Evolutionary conservation across 2,113 vertebrate species (phyloP).

Genomic region (Brachyhypopomus gauderio): DNA sequence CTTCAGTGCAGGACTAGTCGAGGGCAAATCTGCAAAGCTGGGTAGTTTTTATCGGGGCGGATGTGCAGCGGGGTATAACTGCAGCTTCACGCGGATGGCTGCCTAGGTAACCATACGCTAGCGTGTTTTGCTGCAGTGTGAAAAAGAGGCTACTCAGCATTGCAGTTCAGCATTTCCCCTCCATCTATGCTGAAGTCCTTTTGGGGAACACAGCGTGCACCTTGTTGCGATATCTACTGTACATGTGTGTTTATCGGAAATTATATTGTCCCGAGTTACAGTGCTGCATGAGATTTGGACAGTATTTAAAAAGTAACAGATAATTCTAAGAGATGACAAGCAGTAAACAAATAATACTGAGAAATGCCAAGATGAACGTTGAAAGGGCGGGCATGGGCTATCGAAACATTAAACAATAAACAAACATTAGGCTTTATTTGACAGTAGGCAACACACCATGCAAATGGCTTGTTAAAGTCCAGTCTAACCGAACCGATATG

Average conservation of each 20-base stretch:
- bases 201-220: background rate
- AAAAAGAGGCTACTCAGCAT: slow-evolving; percentile 1
- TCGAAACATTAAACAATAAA: background rate
- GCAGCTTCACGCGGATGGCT: slow-evolving; percentile 19
- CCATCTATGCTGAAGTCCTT: background rate
- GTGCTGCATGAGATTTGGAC: background rate
- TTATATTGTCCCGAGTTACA: background rate
- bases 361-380: too few species aligned
- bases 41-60: background rate
- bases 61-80: slow-evolving; percentile 18
- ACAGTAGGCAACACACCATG: background rate
- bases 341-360: too few species aligned
- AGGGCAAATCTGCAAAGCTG: too few species aligned
- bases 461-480: background rate
- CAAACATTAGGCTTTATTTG: background rate
- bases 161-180: background rate
- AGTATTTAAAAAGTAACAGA: background rate
- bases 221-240: background rate
- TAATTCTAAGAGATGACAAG: too few species aligned
- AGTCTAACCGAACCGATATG: background rate
- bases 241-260: background rate
- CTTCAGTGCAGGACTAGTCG: too few species aligned
- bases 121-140: background rate
- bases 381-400: too few species aligned
- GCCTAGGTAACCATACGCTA: slow-evolving; percentile 29